Base-by-base conservation (phyloP, 2,113 vertebrate species). In the Ptychochromis oligacanthus region DNA sequence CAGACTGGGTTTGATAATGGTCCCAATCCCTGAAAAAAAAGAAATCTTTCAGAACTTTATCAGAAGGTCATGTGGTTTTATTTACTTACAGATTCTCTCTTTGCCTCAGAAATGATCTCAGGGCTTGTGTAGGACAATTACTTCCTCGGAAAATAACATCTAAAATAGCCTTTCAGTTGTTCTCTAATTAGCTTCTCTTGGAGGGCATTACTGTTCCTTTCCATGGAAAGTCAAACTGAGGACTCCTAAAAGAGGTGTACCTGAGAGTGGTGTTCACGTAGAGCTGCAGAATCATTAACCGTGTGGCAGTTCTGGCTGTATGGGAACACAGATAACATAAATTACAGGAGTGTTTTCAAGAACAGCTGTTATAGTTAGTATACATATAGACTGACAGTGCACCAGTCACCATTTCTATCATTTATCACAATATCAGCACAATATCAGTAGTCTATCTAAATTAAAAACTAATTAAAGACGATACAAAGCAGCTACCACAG, bases 261-360 rank as follows among this genome's bases (percentile, higher is more conserved):
- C 94, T 94, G 87, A 57, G 61, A 28, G 64, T 65, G 38, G 40
- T 80, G 64, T 17, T 6, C 43, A 24, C 77, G 43, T 64, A 22
- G 59, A 70, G 34, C 57, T 28, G 40, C 24, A 58, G 86, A 80
- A 13, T 65, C 12, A 88, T 88, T 77, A 81, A 75, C 57, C 74
- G 11, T 28, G 43, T 8, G 36, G 65, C 77, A 89, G 46, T 4
- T 7, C 15, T 8, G 57, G 20, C 94, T 95, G 79, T 62, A 80
- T 34, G 67, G 55, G 28, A 88, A 80, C 79, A 93, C 20, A 94
- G 56, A 92, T 70, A 75, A 93, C 34, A 91, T 15, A 67, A 36
- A 83, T 89, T 64, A 85, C 18, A 24, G 13, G 2, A 26, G 12
- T 43, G 60, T 60, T 24, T 54, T 26, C 18, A 3, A n/a, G 3